Percentiles rank a stretch among this genome's conserved stretches.
Evolutionary conservation across 2,888 invertebrate genomes (phyloP).

Genomic region (Chaitophorus viminalis): DNA sequence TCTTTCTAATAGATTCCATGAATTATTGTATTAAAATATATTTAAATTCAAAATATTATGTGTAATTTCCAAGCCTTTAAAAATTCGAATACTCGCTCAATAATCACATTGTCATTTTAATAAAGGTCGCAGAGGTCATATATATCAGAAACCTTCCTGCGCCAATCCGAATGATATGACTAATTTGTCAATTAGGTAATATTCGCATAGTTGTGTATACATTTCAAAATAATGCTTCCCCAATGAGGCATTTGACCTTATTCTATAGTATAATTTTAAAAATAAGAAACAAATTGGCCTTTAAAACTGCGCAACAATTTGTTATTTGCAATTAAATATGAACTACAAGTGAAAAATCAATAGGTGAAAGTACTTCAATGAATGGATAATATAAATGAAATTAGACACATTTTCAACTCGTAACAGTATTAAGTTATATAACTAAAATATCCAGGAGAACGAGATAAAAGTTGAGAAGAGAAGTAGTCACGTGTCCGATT

Average conservation of each 20-base stretch:
- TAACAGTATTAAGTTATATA: conserved; percentile 38
- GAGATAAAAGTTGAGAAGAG: conserved; percentile 15
- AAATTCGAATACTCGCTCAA: background rate
- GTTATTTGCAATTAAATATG: background rate
- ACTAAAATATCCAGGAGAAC: conserved; percentile 41
- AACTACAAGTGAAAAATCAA: conserved; percentile 3
- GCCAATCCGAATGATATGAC: conserved; percentile 32
- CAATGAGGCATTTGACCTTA: background rate
- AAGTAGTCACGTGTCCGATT: conserved; percentile 23
- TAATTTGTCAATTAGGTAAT: conserved; percentile 54
- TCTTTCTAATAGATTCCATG: background rate
- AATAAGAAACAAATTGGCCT: conserved; percentile 12
- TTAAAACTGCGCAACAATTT: background rate
- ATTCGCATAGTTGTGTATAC: conserved; percentile 18
- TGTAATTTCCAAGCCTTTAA: background rate
- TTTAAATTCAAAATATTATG: background rate
- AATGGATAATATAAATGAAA: conserved; percentile 3
- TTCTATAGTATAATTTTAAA: conserved; percentile 20
- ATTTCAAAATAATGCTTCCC: conserved; percentile 42
- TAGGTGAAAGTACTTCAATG: conserved; percentile 29
- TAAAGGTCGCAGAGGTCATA: conserved; percentile 51
- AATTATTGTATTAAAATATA: no score
- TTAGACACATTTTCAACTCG: background rate
- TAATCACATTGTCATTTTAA: background rate
- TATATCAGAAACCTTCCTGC: conserved; percentile 36